phyloP scores from a whole-genome alignment of 2,113 vertebrate species.

The Podilymbus podiceps region DNA sequence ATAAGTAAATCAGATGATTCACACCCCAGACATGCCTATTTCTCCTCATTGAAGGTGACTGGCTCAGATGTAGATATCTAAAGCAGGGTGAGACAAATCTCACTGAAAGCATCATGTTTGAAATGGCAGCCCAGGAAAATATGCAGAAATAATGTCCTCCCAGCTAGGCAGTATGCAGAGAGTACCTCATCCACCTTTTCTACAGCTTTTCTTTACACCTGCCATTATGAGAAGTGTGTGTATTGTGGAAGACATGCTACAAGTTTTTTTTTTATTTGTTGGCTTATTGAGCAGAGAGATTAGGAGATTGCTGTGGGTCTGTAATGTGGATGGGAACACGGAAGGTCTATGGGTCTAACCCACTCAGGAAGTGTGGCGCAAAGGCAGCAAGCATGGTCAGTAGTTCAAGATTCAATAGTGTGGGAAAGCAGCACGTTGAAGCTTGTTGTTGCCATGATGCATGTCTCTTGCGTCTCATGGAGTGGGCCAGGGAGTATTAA shows the following conservation, averaged over 20 bases:
- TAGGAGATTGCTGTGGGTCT: background rate
- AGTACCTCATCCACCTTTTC: background rate
- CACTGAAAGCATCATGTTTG: background rate
- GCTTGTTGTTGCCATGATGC: background rate
- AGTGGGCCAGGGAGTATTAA: background rate
- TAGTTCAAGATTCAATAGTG: background rate
- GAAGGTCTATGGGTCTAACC: background rate
- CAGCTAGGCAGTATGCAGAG: background rate
- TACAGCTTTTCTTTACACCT: background rate
- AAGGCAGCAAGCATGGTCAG: background rate
- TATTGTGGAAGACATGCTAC: background rate
- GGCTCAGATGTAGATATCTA: conserved; percentile 26
- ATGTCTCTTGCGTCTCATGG: background rate
- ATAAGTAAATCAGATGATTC: conserved; percentile 56
- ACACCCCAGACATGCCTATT: conserved; percentile 34
- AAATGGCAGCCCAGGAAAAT: conserved; percentile 16
- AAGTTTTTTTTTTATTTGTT: background rate
- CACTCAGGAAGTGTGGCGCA: background rate
- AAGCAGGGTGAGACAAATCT: conserved; percentile 37
- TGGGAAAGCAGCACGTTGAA: background rate
- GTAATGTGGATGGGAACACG: background rate
- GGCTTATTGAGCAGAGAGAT: background rate
- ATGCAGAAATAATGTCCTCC: background rate
- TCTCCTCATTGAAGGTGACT: conserved; percentile 33
- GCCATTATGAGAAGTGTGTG: background rate